These are phyloP conservation scores for Corydoras sp. DNA, from an alignment of 2,113 vertebrate genomes.

Conservation along the genomic window DNA sequence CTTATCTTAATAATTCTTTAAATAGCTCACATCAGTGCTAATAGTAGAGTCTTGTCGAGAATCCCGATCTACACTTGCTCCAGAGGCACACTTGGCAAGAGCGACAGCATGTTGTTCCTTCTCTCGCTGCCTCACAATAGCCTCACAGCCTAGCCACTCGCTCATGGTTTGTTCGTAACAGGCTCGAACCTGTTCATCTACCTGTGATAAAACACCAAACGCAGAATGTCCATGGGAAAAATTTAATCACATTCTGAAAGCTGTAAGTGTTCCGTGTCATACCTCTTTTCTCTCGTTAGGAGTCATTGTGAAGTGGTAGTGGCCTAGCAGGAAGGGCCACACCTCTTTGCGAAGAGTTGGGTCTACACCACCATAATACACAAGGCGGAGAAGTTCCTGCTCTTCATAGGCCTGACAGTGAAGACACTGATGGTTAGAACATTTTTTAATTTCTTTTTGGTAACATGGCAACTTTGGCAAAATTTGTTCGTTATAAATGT, in stretches of 20 bases:
- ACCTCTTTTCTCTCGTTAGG: slow-evolving; percentile 82
- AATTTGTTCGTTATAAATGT: not conserved
- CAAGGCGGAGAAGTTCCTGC: slow-evolving; percentile 82
- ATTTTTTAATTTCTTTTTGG: not conserved
- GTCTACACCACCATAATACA: slow-evolving; percentile 91
- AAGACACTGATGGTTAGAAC: not conserved
- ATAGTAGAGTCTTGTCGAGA: slow-evolving; percentile 87
- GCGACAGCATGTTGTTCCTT: slow-evolving; percentile 86
- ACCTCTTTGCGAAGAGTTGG: slow-evolving; percentile 85
- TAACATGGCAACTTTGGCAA: not conserved
- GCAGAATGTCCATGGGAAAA: not conserved
- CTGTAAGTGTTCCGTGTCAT: not conserved
- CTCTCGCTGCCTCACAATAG: slow-evolving; percentile 88
- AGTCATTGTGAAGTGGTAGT: slow-evolving; percentile 92
- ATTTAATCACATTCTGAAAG: not conserved
- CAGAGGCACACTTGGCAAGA: slow-evolving; percentile 85
- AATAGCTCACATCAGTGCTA: slow-evolving; percentile 76
- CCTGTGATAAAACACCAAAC: slow-evolving; percentile 57
- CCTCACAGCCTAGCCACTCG: slow-evolving; percentile 93
- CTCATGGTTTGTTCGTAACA: slow-evolving; percentile 91
- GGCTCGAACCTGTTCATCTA: slow-evolving; percentile 75
- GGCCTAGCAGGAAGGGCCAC: slow-evolving; percentile 95
- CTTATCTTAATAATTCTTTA: no score
- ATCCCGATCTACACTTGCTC: slow-evolving; percentile 79
- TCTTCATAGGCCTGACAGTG: slow-evolving; percentile 76